Percentiles rank a stretch among this genome's conserved stretches.
These are phyloP conservation scores for Ferrisia virgata DNA, from an alignment of 2,888 invertebrate genomes.

Conservation along the genomic window DNA sequence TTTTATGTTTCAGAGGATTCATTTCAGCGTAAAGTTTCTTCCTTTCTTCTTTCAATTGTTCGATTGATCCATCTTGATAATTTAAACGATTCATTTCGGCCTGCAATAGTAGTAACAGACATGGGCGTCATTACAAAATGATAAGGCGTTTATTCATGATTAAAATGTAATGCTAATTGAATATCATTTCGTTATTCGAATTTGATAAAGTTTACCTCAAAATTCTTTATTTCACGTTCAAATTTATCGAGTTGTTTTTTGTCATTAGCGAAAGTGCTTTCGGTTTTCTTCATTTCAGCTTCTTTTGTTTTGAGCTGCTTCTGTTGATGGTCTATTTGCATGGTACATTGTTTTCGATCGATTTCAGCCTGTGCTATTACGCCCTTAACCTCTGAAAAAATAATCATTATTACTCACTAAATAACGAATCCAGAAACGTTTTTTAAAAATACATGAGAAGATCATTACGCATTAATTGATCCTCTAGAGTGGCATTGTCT, in stretches of 20 bases:
- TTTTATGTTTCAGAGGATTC: slow-evolving; percentile 58
- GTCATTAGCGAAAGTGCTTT: slow-evolving; percentile 66
- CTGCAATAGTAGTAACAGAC: slow-evolving; percentile 54
- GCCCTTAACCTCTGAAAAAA: slow-evolving; percentile 66
- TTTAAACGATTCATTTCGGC: slow-evolving; percentile 57
- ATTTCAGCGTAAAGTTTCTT: slow-evolving; percentile 58
- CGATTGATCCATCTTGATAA: slow-evolving; percentile 50
- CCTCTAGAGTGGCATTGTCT: slow-evolving; percentile 77
- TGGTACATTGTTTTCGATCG: slow-evolving; percentile 71
- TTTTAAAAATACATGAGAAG: background rate
- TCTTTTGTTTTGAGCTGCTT: slow-evolving; percentile 64
- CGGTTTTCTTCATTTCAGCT: slow-evolving; percentile 65
- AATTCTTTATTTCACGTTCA: slow-evolving; percentile 58
- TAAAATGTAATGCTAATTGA: too few species aligned
- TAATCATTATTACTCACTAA: background rate
- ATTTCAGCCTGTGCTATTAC: slow-evolving; percentile 73
- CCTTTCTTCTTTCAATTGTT: slow-evolving; percentile 48
- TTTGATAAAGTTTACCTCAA: slow-evolving; percentile 25
- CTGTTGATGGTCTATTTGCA: slow-evolving; percentile 67
- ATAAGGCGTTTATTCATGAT: too few species aligned
- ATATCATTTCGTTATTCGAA: too few species aligned
- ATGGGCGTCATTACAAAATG: too few species aligned
- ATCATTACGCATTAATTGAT: slow-evolving; percentile 74
- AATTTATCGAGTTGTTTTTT: slow-evolving; percentile 60
- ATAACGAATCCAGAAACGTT: background rate